Evolutionary conservation across 2,888 invertebrate species (phyloP).

Genomic region (Iselma pallidipennis): DNA sequence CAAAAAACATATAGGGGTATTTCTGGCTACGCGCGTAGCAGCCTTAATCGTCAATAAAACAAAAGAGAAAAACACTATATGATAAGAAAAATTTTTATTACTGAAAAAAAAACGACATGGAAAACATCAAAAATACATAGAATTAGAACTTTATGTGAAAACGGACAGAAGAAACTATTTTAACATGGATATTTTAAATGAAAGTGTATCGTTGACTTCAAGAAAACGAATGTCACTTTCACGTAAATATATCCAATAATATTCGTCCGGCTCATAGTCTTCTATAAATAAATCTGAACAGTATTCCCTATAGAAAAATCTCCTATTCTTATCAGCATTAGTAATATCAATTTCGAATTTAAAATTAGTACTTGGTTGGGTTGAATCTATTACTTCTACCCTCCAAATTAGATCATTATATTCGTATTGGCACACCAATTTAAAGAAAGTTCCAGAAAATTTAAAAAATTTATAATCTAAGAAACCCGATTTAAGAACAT

Average conservation of each 20-base stretch:
- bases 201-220: background rate
- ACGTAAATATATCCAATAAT: background rate
- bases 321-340: background rate
- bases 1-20: no score
- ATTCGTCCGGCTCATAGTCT: no score
- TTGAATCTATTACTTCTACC: background rate
- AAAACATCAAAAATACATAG: no score
- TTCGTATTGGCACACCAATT: background rate
- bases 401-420: background rate
- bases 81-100: no score
- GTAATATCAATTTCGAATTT: slow-evolving; percentile 2
- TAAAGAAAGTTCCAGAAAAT: background rate
- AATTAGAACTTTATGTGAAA: no score
- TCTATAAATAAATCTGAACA: no score
- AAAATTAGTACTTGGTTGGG: background rate
- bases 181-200: background rate
- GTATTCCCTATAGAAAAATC: background rate
- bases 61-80: no score
- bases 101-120: no score
- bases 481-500: background rate
- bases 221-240: no score
- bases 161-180: background rate
- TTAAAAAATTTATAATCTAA: background rate
- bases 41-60: no score
- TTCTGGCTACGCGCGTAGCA: no score